Conservation (phyloP, 2,113 vertebrate species). For the Psittacula cyanocephala region DNA sequence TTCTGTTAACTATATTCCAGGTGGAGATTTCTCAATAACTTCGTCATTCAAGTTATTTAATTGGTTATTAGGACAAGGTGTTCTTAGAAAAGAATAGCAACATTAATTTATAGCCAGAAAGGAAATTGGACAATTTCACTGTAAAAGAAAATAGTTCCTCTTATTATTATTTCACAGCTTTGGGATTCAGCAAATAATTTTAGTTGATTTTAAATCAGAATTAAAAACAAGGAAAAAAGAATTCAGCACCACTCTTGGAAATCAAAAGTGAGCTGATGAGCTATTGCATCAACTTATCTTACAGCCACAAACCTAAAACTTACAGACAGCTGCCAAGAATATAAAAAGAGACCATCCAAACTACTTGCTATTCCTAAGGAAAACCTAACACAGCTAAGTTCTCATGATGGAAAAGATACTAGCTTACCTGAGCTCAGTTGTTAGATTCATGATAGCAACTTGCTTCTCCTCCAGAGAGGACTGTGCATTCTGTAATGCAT, state of each 20-base stretch:
- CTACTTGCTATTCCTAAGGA: neutral
- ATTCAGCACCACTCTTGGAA: neutral
- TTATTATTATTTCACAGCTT: neutral
- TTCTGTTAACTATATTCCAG: neutral
- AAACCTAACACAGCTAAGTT: neutral
- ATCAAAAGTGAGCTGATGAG: neutral
- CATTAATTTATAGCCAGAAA: neutral
- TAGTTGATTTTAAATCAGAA: neutral
- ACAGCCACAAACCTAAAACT: neutral
- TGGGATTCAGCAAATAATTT: neutral
- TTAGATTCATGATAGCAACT: constrained; percentile 81
- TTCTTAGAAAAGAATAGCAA: neutral
- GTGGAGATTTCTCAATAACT: neutral
- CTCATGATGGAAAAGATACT: neutral
- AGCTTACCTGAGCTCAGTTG: constrained; percentile 84
- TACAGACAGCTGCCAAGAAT: neutral
- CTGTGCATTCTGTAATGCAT: constrained; percentile 83
- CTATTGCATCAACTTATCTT: neutral
- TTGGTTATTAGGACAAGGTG: neutral
- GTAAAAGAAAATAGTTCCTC: neutral
- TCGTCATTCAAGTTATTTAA: neutral
- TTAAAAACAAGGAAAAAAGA: neutral
- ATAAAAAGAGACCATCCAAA: neutral
- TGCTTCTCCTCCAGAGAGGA: constrained; percentile 87
- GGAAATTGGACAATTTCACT: neutral